A percentile compares a stretch with the other conserved stretches of the same genome.
phyloP scores from a whole-genome alignment of 2,888 invertebrate species.

The Drosophila tripunctata region DNA sequence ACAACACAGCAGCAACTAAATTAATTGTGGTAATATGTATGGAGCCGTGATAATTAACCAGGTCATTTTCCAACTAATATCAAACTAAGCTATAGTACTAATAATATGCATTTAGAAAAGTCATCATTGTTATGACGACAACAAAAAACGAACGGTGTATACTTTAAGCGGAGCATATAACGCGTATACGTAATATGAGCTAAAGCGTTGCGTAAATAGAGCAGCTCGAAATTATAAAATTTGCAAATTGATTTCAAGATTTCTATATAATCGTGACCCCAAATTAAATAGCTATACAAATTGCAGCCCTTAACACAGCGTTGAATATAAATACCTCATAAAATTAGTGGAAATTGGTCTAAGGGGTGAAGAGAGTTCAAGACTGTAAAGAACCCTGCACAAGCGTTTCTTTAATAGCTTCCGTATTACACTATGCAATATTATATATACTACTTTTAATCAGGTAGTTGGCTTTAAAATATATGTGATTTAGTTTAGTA shows the following conservation, averaged over 20 bases:
- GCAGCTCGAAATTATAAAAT: constrained; percentile 1
- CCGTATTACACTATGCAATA: too few relatives aligned
- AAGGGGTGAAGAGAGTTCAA: not conserved
- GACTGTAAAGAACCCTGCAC: not conserved
- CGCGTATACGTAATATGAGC: constrained; percentile 21
- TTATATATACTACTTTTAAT: too few relatives aligned
- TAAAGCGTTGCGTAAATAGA: constrained; percentile 43
- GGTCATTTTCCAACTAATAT: constrained; percentile 46
- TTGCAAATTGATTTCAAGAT: constrained; percentile 16
- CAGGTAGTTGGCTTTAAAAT: too few relatives aligned
- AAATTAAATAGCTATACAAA: constrained; percentile 41
- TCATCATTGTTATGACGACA: constrained; percentile 17
- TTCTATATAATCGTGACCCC: constrained; percentile 54
- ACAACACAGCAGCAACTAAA: constrained; percentile 21
- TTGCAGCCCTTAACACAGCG: not conserved
- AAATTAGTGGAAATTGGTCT: not conserved
- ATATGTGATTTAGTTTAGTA: too few relatives aligned
- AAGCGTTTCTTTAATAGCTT: too few relatives aligned
- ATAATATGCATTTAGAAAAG: constrained; percentile 30
- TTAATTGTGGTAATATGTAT: constrained; percentile 21
- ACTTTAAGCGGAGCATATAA: constrained; percentile 5
- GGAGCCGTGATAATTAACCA: constrained; percentile 45
- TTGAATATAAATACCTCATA: constrained; percentile 1
- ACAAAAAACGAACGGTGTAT: constrained; percentile 6
- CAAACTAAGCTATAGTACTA: constrained; percentile 20